These are phyloP conservation scores for Brachyalestes nurse DNA, from an alignment of 2,797 vertebrate genomes.

Conservation along the genomic window DNA sequence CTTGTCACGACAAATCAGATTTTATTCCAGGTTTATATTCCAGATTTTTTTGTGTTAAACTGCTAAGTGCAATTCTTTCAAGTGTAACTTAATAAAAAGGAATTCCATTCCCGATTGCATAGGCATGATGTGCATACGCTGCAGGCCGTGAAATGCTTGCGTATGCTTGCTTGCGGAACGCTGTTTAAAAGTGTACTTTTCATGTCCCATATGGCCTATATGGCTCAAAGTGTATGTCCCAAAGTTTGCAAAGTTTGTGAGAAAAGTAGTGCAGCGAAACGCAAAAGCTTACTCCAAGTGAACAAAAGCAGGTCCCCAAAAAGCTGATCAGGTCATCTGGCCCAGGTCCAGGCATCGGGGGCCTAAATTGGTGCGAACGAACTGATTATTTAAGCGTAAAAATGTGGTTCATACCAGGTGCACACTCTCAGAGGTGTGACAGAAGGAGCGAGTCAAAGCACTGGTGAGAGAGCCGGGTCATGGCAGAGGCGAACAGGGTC, in stretches of 20 bases:
- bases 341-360: constrained; percentile 65
- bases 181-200: neutral
- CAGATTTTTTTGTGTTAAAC: neutral
- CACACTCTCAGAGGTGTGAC: constrained; percentile 70
- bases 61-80: no score
- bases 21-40: neutral
- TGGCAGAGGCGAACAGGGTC: constrained; percentile 66
- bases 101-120: neutral
- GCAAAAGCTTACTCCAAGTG: constrained; percentile 39
- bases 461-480: constrained; percentile 56
- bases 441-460: constrained; percentile 65
- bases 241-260: constrained; percentile 38
- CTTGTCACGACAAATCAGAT: no score
- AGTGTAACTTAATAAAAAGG: no score
- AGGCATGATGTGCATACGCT: neutral
- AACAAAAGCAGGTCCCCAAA: constrained; percentile 60
- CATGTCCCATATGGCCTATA: constrained; percentile 31
- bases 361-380: constrained; percentile 74
- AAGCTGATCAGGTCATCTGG: constrained; percentile 64
- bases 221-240: constrained; percentile 19
- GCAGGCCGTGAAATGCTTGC: neutral
- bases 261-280: constrained; percentile 53
- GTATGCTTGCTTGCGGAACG: neutral
- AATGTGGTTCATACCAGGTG: constrained; percentile 75
- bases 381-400: constrained; percentile 72